A percentile compares a stretch with the other conserved stretches of the same genome.
Conservation (phyloP, 2,888 invertebrate species). For the Blastobasis lacticolella region DNA sequence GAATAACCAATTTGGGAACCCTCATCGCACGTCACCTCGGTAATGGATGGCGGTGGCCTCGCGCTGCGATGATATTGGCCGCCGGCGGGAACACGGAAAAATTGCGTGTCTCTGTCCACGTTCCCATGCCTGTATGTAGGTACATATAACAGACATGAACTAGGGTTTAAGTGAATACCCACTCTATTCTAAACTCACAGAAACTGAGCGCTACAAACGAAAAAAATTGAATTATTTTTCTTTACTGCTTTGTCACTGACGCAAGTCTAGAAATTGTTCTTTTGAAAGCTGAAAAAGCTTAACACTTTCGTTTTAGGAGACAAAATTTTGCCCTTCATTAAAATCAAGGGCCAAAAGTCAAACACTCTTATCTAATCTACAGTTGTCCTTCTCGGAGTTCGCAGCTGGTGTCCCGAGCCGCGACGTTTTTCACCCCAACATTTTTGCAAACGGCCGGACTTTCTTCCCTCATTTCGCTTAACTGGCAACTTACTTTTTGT, state of each 20-base stretch:
- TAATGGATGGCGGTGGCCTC: slow-evolving; percentile 36
- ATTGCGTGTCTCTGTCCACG: background rate
- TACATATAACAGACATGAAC: background rate
- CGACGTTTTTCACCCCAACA: slow-evolving; percentile 12
- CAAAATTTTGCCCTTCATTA: slow-evolving; percentile 26
- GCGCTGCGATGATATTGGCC: slow-evolving; percentile 24
- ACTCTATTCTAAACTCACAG: too few species aligned
- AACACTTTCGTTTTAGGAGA: background rate
- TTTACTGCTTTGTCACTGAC: too few species aligned
- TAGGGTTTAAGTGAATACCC: background rate
- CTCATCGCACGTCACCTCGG: slow-evolving; percentile 40
- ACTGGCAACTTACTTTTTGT: slow-evolving; percentile 5
- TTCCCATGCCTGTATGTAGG: background rate
- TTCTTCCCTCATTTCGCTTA: slow-evolving; percentile 9
- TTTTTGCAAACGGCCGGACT: slow-evolving; percentile 13
- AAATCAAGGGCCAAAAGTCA: slow-evolving; percentile 28
- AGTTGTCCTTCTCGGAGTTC: slow-evolving; percentile 13
- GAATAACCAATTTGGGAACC: slow-evolving; percentile 44
- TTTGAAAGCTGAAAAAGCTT: too few species aligned
- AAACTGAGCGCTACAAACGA: too few species aligned
- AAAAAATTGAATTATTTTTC: too few species aligned
- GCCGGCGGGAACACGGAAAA: slow-evolving; percentile 15
- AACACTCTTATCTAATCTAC: slow-evolving; percentile 21
- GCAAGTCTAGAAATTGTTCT: too few species aligned
- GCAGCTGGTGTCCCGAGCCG: slow-evolving; percentile 18